Percentiles rank a stretch among this genome's conserved stretches.
phyloP scores from a whole-genome alignment of 2,888 invertebrate species.

The Epinotia bilunana region DNA sequence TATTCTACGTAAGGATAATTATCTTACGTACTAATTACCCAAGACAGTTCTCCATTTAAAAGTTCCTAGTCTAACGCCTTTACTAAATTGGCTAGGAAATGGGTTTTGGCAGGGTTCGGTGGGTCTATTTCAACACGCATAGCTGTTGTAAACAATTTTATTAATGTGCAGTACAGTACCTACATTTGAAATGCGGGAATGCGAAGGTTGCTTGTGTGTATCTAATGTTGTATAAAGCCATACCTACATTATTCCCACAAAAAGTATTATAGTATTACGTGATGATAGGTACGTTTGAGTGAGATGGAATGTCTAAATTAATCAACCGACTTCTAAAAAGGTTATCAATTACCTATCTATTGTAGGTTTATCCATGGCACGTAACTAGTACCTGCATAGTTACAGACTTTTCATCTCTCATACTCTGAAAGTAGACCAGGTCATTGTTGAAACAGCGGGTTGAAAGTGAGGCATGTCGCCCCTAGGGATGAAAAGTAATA shows the following conservation, averaged over 20 bases:
- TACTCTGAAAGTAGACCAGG: too few relatives aligned
- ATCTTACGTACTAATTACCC: neutral
- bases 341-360: too few relatives aligned
- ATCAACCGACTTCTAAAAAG: too few relatives aligned
- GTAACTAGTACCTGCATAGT: too few relatives aligned
- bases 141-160: constrained; percentile 35
- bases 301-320: neutral
- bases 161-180: constrained; percentile 22
- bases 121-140: constrained; percentile 32
- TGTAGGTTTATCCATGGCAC: too few relatives aligned
- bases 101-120: constrained; percentile 33
- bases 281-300: neutral
- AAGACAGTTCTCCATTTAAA: constrained; percentile 19
- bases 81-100: constrained; percentile 38
- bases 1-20: neutral
- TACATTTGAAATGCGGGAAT: constrained; percentile 11
- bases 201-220: constrained; percentile 9
- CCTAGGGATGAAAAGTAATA: too few relatives aligned
- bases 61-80: constrained; percentile 20
- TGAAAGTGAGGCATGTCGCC: too few relatives aligned
- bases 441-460: too few relatives aligned
- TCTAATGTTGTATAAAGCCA: too few relatives aligned
- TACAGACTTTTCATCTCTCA: too few relatives aligned
- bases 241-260: too few relatives aligned
- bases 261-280: too few relatives aligned